Conservation (phyloP, 2,888 invertebrate genomes). For the Trachelus tabidus region DNA sequence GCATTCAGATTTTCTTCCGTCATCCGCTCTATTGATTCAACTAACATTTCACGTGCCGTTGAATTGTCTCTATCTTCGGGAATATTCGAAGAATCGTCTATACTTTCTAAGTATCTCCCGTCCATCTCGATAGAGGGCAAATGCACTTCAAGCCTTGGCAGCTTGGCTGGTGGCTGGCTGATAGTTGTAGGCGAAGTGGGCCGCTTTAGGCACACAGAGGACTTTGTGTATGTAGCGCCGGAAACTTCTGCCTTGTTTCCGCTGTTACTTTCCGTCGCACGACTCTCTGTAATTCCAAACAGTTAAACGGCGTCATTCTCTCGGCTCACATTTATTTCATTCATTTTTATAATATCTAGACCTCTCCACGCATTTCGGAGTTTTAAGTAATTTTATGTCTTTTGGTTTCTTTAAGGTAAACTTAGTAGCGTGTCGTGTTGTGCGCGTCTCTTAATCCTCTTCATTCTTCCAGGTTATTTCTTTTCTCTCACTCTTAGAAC, state of each 20-base stretch:
- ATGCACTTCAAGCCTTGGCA: conserved; percentile 34
- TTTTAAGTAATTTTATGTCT: neutral
- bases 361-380: neutral
- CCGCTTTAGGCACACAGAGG: conserved; percentile 45
- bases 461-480: conserved; percentile 8
- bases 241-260: conserved; percentile 48
- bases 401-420: neutral
- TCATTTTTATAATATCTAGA: neutral
- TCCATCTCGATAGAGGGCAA: neutral
- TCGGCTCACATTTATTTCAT: conserved; percentile 29
- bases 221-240: conserved; percentile 39
- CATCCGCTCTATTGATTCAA: neutral
- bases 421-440: neutral
- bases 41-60: neutral
- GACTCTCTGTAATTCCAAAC: conserved; percentile 62
- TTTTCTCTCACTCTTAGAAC: neutral
- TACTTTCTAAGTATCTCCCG: neutral
- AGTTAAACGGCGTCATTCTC: conserved; percentile 58
- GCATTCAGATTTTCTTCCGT: neutral
- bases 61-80: neutral
- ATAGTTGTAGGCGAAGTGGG: conserved; percentile 39
- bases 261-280: conserved; percentile 46
- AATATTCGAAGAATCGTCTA: neutral
- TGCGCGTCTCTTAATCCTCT: conserved; percentile 14
- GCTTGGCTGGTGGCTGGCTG: conserved; percentile 41